A percentile compares a stretch with the other conserved stretches of the same genome.
These are phyloP conservation scores for Heliconius eleuchia DNA, from an alignment of 1,140 invertebrate genomes.

Conservation along the genomic window DNA sequence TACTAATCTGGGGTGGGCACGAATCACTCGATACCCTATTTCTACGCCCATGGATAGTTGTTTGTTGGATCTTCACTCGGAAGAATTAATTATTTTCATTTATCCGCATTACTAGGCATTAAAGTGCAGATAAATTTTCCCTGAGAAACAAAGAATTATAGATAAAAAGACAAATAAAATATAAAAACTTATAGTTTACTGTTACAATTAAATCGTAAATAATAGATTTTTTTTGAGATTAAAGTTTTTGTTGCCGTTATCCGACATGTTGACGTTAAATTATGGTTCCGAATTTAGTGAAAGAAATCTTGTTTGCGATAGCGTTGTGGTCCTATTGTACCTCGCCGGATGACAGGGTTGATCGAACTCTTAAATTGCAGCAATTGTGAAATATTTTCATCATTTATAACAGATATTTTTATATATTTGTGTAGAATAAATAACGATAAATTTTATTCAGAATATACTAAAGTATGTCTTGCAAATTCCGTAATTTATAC, in stretches of 20 bases:
- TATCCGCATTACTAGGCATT: no score
- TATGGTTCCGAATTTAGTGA: conserved; percentile 36
- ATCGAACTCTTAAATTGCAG: conserved; percentile 33
- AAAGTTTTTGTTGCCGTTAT: conserved; percentile 21
- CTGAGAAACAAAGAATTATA: no score
- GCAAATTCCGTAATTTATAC: no score
- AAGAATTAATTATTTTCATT: no score
- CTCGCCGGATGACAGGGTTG: conserved; percentile 30
- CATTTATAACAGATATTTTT: conserved; percentile 8
- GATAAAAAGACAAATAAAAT: no score
- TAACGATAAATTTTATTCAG: neutral
- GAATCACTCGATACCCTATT: no score
- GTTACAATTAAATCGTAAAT: neutral
- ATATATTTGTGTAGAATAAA: neutral
- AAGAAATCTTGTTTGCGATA: conserved; percentile 40
- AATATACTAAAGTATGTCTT: no score
- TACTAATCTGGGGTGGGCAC: no score
- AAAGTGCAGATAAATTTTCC: no score
- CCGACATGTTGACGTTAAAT: conserved; percentile 34
- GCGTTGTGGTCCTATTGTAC: conserved; percentile 33
- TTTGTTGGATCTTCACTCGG: no score
- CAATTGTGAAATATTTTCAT: conserved; percentile 4
- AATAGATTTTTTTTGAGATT: conserved; percentile 4
- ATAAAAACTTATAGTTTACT: neutral
- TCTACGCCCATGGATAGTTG: no score